These are phyloP conservation scores for Tetanocera ferruginea DNA, from an alignment of 2,888 invertebrate genomes.

Conservation along the genomic window DNA sequence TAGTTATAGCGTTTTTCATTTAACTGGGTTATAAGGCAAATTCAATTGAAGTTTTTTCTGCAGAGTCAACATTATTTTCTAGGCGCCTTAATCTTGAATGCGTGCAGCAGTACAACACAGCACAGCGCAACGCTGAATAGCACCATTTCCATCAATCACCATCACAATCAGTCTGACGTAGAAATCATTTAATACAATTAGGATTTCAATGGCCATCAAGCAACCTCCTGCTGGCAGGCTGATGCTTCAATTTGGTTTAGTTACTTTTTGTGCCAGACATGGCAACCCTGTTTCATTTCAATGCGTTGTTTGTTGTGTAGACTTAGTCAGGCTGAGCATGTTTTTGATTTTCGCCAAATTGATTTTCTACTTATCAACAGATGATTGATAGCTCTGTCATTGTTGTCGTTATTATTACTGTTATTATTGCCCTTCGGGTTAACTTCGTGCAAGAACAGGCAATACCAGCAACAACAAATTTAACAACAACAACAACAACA, in stretches of 20 bases:
- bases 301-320: background rate
- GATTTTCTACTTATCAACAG: slow-evolving; percentile 30
- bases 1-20: background rate
- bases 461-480: background rate
- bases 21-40: slow-evolving; percentile 29
- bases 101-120: too few species aligned
- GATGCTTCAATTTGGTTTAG: background rate
- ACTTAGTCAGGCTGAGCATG: background rate
- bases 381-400: slow-evolving; percentile 42
- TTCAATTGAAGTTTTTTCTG: background rate
- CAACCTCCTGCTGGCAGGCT: background rate
- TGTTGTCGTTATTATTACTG: slow-evolving; percentile 33
- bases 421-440: slow-evolving; percentile 17
- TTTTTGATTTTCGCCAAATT: slow-evolving; percentile 40
- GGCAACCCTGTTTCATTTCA: background rate
- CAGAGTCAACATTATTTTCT: background rate
- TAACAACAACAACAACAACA: background rate
- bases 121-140: too few species aligned
- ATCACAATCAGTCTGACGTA: slow-evolving; percentile 17
- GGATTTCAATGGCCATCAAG: background rate
- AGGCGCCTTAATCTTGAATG: background rate
- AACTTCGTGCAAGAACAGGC: background rate
- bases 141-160: slow-evolving; percentile 17
- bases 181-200: slow-evolving; percentile 2
- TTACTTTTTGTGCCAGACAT: background rate